Evolutionary conservation across 2,113 vertebrate species (phyloP), one percentile per base, ranked within the genome.

Genomic region (Cyprinodon tularosa): DNA sequence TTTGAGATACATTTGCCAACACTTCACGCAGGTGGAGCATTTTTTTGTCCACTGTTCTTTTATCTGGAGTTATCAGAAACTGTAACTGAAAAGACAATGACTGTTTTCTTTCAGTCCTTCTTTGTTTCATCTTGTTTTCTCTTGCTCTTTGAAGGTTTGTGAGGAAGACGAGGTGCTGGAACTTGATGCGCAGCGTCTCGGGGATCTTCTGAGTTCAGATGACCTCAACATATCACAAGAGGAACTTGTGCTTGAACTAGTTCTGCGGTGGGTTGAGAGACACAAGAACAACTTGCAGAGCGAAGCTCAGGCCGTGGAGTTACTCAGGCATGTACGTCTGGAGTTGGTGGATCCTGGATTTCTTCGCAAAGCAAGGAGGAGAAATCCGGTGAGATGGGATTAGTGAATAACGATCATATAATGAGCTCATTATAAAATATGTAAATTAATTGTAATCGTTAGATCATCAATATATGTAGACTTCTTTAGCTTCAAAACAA

Each of bases 171-270:
- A 98, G 89, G 95, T 98, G 83, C 65, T 98, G 38, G 96, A 97
- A 29, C 74, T 95, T 20, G 96, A 96, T 80, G 92, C 84, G 50
- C 92, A 96, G 44, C 95, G 96, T 70, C 89, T 98, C 74, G 90
- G 95, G 73, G 60, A 83, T n/a, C 93, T 98, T 29, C 92, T 98
- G 74, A 89, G 93, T 79, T 97, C 95, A 2, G 97, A 97, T 38
- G 96, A 97, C 65, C 95, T 98, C 76, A 98, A 98, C 75, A 86
- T 98, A 70, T 95, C 96, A 10, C 93, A 96, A 64, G 97, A 98
- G 79, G 96, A 98, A 71, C 95, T 92, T 81, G 94, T 97, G 68
- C 90, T 98, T 88, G 95, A 98, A 65, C 88, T 98, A 0, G 96
- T 97, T 72, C 91, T 98, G 71, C 89, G 93, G 13, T 98, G 97